Evolutionary conservation across 92 coral and sea anemone genomes (phyloP).

Genomic region (Desmophyllum pertusum): DNA sequence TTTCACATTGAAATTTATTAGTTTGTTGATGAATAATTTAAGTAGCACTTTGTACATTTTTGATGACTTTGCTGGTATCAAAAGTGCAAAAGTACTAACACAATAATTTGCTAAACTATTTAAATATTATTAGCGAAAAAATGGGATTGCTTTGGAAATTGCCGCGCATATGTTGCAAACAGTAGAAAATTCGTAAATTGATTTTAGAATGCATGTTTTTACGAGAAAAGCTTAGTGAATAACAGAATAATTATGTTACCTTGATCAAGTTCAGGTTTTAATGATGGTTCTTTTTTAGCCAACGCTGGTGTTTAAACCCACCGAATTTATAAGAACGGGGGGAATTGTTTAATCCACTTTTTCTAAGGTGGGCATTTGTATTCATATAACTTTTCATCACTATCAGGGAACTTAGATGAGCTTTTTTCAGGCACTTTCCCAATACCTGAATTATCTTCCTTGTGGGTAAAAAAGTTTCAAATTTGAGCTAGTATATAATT

Average conservation of each 20-base stretch:
- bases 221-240: background rate
- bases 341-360: too few relatives aligned
- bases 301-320: too few relatives aligned
- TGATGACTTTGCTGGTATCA: background rate
- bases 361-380: too few relatives aligned
- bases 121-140: background rate
- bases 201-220: background rate
- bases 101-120: background rate
- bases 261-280: background rate
- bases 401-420: background rate
- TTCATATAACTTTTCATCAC: background rate
- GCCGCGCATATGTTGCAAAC: too few relatives aligned
- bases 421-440: background rate
- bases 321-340: background rate
- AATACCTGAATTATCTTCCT: too few relatives aligned
- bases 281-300: too few relatives aligned
- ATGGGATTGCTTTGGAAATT: too few relatives aligned
- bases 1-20: background rate
- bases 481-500: too few relatives aligned
- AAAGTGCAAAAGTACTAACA: too few relatives aligned
- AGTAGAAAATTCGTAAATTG: background rate
- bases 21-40: background rate
- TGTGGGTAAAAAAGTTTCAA: too few relatives aligned
- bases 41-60: background rate
- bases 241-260: background rate